Conservation (phyloP, 2,113 vertebrate genomes). For the Haplochromis vanheusdeni region DNA sequence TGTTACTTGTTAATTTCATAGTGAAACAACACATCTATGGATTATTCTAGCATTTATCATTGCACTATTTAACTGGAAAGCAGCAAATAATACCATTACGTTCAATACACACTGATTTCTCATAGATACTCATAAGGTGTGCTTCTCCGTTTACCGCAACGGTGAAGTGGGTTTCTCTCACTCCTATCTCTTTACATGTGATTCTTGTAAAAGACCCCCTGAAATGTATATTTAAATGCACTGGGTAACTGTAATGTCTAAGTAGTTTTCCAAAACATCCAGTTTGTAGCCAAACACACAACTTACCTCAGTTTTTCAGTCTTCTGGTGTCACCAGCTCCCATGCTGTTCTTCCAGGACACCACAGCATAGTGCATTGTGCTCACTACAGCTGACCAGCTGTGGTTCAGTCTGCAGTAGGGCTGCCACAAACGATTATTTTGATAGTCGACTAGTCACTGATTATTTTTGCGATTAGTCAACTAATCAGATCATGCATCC, state of each 20-base stretch:
- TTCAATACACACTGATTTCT: not conserved
- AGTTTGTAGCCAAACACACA: not conserved
- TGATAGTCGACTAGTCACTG: fast-evolving
- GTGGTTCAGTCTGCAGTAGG: not conserved
- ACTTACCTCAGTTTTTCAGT: not conserved
- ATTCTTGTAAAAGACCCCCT: not conserved
- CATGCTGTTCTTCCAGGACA: not conserved
- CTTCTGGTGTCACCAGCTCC: not conserved
- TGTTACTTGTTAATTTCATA: not conserved
- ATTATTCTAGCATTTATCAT: not conserved
- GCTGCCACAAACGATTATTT: not conserved
- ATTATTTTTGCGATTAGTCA: fast-evolving
- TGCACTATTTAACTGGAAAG: not conserved
- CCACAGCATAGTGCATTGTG: not conserved
- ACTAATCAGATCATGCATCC: not conserved
- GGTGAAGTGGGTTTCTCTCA: not conserved
- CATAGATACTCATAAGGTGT: not conserved
- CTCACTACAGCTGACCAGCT: not conserved
- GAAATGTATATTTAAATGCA: not conserved
- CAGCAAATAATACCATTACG: not conserved
- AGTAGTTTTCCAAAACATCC: not conserved
- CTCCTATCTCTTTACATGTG: not conserved
- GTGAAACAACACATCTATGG: not conserved
- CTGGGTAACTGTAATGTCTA: not conserved
- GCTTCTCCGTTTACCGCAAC: not conserved